phyloP scores from a whole-genome alignment of 2,888 invertebrate genomes.

The Agrotis clavis region DNA sequence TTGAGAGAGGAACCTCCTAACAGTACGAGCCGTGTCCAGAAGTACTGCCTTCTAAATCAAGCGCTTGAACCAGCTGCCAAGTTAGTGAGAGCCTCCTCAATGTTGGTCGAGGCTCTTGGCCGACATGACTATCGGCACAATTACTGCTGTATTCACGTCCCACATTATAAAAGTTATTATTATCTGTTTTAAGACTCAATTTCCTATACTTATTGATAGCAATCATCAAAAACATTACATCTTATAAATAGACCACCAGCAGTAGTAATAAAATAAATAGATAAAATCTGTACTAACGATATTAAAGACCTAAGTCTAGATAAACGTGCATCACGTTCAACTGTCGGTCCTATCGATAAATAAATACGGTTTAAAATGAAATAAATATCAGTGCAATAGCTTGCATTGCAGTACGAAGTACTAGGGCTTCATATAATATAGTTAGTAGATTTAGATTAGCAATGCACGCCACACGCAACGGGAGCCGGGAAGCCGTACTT shows the following conservation, averaged over 20 bases:
- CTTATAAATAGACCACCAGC: background rate
- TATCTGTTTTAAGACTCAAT: background rate
- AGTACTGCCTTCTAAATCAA: no score
- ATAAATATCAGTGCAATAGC: slow-evolving; percentile 6
- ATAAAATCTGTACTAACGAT: slow-evolving; percentile 26
- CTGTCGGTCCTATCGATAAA: slow-evolving; percentile 14
- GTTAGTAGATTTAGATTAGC: slow-evolving; percentile 63
- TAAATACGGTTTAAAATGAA: slow-evolving; percentile 21
- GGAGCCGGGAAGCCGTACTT: slow-evolving; percentile 47
- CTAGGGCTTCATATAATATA: slow-evolving; percentile 63
- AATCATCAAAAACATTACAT: slow-evolving; percentile 8
- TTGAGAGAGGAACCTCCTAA: no score
- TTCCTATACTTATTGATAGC: background rate
- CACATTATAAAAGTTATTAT: no score
- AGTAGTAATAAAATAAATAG: slow-evolving; percentile 4
- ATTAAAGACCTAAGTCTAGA: slow-evolving; percentile 17
- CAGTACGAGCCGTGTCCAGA: no score
- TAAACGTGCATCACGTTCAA: background rate
- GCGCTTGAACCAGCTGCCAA: no score
- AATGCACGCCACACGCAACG: slow-evolving; percentile 42
- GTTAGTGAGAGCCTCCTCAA: no score
- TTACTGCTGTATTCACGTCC: no score
- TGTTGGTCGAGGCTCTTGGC: no score
- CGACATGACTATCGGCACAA: no score
- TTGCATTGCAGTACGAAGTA: slow-evolving; percentile 18